Evolutionary conservation across 2,113 vertebrate species (phyloP), one percentile per base, ranked within the genome.

Genomic region (Willisornis vidua): DNA sequence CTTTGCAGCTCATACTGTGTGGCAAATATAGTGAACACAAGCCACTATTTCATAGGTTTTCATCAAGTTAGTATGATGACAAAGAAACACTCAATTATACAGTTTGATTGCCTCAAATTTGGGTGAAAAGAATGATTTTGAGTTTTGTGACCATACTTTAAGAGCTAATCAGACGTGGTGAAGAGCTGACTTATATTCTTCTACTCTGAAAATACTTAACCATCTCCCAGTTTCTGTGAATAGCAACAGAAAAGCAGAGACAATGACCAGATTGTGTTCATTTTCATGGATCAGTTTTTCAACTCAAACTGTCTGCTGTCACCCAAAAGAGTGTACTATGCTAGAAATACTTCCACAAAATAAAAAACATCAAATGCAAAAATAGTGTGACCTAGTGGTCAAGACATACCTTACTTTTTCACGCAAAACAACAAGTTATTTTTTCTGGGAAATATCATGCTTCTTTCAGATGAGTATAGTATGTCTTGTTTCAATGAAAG

Each of bases 251-350:
- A 87, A 68, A 72, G 39, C 12, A 37, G 43, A 95, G 37, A 93
- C 41, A 51, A 85, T 79, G 26, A 10, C 5, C 29, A 93, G 79
- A 94, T 85, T 70, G n/a, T 86, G 62, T 94, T 96, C 94, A 87
- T 88, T 93, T 93, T 72, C 63, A 72, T 79, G 29, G 18, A 80
- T 79, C 88, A 81, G 31, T 74, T 96, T 95, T 90, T n/a, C 73
- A 89, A 75, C n/a, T 80, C 14, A 91, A 95, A 87, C 24, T 63
- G 13, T 90, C 52, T 59, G 26, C 45, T 66, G 12, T 31, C 8
- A 84, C 94, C 14, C 25, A 87, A 87, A 94, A 92, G 19, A 61
- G 6, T 57, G 7, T 5, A 85, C 68, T 87, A 72, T 68, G 3
- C 22, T 87, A 61, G 29, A 62, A 93, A 84, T 90, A 82, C 90